Evolutionary conservation across 30 jellyfish, hydroid and myxozoan genomes (phyloP).

Genomic region (Phacellophora camtschatica): DNA sequence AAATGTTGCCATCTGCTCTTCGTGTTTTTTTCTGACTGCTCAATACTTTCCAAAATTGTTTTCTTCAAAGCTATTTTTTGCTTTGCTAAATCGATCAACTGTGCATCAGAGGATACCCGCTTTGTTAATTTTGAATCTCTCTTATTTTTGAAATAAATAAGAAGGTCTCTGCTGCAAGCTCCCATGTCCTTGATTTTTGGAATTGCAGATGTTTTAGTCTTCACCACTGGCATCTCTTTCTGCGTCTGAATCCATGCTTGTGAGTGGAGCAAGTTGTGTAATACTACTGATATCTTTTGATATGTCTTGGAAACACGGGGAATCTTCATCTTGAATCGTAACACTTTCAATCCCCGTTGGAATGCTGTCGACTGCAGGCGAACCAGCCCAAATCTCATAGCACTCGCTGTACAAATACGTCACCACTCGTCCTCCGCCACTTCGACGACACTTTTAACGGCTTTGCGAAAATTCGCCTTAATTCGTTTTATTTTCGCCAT

Average conservation of each 20-base stretch:
- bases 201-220: neutral
- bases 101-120: conserved; percentile 1
- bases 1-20: neutral
- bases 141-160: neutral
- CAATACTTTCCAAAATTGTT: conserved; percentile 4
- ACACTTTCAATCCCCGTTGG: neutral
- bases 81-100: neutral
- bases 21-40: neutral
- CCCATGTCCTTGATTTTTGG: conserved; percentile 15
- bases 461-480: conserved; percentile 4
- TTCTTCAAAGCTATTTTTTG: conserved; percentile 1
- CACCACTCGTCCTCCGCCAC: conserved; percentile 27
- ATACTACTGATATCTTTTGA: no score
- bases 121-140: conserved; percentile 1
- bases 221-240: neutral
- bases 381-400: conserved; percentile 34
- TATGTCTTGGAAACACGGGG: no score
- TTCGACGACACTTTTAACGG: conserved; percentile 19
- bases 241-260: no score
- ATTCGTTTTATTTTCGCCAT: neutral
- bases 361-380: conserved; percentile 34
- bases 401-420: neutral
- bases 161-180: conserved; percentile 20
- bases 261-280: no score
- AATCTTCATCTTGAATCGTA: no score